Base-by-base conservation (phyloP, 1,140 invertebrate species). In the Odontomachus brunneus region DNA sequence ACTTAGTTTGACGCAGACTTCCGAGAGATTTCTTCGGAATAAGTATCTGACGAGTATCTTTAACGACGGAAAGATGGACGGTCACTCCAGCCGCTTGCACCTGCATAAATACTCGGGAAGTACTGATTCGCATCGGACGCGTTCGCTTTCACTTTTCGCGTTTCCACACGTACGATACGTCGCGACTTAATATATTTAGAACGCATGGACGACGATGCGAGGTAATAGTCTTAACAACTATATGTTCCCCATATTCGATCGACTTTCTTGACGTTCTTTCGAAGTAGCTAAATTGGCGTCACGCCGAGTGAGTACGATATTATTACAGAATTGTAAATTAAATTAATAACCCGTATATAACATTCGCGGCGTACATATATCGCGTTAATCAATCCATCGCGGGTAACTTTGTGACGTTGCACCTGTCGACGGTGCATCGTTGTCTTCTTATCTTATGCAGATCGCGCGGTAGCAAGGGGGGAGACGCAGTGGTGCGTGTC, bases 391-490 rank as follows among this genome's bases (percentile, higher is more conserved):
- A 80, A 48, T 71, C 57, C 38, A 12, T 11, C 53, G 38, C 38
- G 22, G 24, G 33, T 4, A 38, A 15, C 48, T 62, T 29, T 19
- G 7, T 29, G 65, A 80, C 51, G 51, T 75, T n/a, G 59, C 75
- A 80, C 51, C 75, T 80, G 75, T 80, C 75, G 65, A n/a, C 51
- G 22, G 44, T 29, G 33, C 65, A 17, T 69, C 44, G n/a, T 24
- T 33, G 63, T 69, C 51, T 38, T 24, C 51, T 57, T 44, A 15
- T 69, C 71, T 59, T 48, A 57, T 29, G 51, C 33, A 29, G 24
- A 67, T 57, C 63, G 49, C 44, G 22, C 73, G 48, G 14, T 48
- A 11, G 51, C 19, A 7, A 15, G 62, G 73, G 44, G 26, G 59
- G 44, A 24, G 15, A 75, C 73, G 59, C 75, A 33, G 51, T 78